These are phyloP conservation scores for Disparrhopalites patrizii DNA, from an alignment of 2,888 invertebrate genomes.

Conservation along the genomic window DNA sequence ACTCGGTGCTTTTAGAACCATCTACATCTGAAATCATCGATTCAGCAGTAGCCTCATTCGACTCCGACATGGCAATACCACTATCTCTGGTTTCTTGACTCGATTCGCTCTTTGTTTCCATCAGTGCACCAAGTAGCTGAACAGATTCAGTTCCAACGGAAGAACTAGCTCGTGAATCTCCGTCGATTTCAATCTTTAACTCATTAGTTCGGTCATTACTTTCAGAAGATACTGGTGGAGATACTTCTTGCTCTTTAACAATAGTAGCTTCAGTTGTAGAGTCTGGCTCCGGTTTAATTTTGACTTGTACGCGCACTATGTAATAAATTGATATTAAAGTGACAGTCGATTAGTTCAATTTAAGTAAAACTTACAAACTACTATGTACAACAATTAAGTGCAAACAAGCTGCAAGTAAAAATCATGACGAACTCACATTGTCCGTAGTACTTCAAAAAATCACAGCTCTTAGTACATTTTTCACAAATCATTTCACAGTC, in stretches of 20 bases:
- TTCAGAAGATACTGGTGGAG: background rate
- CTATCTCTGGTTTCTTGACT: conserved; percentile 23
- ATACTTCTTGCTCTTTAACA: background rate
- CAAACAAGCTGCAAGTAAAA: background rate
- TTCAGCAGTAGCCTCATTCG: conserved; percentile 46
- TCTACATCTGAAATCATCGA: conserved; percentile 50
- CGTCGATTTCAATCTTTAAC: conserved; percentile 10
- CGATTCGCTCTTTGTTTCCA: background rate
- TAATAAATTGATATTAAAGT: background rate
- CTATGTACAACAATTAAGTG: background rate
- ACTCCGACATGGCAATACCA: conserved; percentile 26
- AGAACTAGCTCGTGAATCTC: background rate
- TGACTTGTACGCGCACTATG: background rate
- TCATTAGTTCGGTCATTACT: background rate
- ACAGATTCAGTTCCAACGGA: background rate
- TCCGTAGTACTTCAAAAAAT: conserved; percentile 70
- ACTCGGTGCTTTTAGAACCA: conserved; percentile 31
- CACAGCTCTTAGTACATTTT: conserved; percentile 68
- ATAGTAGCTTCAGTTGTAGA: background rate
- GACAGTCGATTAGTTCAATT: too few relatives aligned
- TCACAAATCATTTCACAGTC: conserved; percentile 81
- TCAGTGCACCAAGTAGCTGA: background rate
- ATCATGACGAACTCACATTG: conserved; percentile 4
- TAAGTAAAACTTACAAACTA: too few relatives aligned
- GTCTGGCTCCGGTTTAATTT: background rate